Evolutionary conservation across 2,888 invertebrate species (phyloP).

Genomic region (Cheilosia vernalis): DNA sequence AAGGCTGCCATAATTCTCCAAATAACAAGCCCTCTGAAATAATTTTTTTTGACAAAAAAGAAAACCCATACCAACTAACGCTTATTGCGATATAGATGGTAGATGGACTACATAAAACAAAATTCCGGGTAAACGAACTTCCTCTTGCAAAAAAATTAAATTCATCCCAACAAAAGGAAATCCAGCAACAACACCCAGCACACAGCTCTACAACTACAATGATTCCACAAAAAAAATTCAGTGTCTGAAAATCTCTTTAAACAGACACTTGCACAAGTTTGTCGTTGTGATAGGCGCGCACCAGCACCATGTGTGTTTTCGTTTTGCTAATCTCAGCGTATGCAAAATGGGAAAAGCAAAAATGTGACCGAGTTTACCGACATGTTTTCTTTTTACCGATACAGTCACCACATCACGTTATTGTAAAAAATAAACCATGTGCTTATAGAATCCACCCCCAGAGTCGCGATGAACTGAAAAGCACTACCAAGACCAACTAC

Average conservation of each 20-base stretch:
- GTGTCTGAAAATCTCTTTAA: constrained; percentile 49
- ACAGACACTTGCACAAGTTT: constrained; percentile 10
- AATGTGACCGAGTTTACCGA: constrained; percentile 55
- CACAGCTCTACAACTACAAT: neutral
- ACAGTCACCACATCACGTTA: constrained; percentile 40
- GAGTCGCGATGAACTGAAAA: constrained; percentile 17
- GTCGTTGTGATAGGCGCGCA: neutral
- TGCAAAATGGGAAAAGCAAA: constrained; percentile 34
- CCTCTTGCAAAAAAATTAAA: neutral
- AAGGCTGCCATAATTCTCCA: too few species aligned
- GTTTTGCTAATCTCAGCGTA: constrained; percentile 53
- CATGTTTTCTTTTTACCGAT: constrained; percentile 6
- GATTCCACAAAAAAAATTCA: constrained; percentile 5
- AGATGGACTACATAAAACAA: too few species aligned
- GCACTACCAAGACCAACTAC: constrained; percentile 24
- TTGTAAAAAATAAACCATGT: constrained; percentile 30
- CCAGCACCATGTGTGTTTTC: constrained; percentile 18
- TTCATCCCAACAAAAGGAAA: neutral
- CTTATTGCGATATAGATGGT: too few species aligned
- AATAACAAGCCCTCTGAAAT: too few species aligned
- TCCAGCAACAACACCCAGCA: neutral
- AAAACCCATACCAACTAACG: too few species aligned
- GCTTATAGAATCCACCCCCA: constrained; percentile 4
- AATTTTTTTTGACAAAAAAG: too few species aligned
- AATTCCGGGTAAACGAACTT: too few species aligned